Percentiles rank a stretch among this genome's conserved stretches.
Evolutionary conservation across 2,797 vertebrate genomes (phyloP).

Genomic region (Microctenopoma steveboyesi): DNA sequence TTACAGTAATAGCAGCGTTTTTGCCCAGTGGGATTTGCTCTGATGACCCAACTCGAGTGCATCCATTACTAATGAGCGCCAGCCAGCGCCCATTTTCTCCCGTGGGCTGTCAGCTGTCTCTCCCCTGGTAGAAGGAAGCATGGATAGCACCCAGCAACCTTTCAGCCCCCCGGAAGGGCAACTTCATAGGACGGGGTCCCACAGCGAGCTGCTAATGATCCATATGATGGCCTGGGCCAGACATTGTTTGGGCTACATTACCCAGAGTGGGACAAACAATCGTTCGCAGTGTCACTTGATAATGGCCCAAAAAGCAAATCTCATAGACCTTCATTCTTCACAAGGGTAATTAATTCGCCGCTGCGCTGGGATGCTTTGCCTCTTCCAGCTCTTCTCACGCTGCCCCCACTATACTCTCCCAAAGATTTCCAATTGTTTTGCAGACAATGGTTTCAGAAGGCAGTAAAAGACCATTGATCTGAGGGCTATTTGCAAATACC

Average conservation of each 20-base stretch:
- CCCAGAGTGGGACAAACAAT: conserved; percentile 79
- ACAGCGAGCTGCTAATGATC: conserved; percentile 74
- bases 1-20: conserved; percentile 43
- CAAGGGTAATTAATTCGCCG: conserved; percentile 80
- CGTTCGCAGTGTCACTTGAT: conserved; percentile 78
- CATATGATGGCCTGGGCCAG: conserved; percentile 63
- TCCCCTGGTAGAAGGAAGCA: conserved; percentile 36
- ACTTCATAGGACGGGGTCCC: conserved; percentile 58
- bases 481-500: conserved; percentile 75
- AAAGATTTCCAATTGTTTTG: conserved; percentile 85
- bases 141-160: conserved; percentile 45
- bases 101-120: conserved; percentile 64
- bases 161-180: conserved; percentile 40
- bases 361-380: conserved; percentile 66
- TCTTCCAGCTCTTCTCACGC: conserved; percentile 51
- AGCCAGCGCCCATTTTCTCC: conserved; percentile 45
- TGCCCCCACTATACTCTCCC: conserved; percentile 68
- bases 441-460: conserved; percentile 80
- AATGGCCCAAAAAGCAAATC: conserved; percentile 77
- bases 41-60: conserved; percentile 51
- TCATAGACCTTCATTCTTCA: conserved; percentile 77
- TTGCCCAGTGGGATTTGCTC: conserved; percentile 51
- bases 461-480: conserved; percentile 81
- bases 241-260: conserved; percentile 78
- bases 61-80: conserved; percentile 68